Conservation (phyloP, 2,797 vertebrate genomes). For the Danionella dracula region DNA sequence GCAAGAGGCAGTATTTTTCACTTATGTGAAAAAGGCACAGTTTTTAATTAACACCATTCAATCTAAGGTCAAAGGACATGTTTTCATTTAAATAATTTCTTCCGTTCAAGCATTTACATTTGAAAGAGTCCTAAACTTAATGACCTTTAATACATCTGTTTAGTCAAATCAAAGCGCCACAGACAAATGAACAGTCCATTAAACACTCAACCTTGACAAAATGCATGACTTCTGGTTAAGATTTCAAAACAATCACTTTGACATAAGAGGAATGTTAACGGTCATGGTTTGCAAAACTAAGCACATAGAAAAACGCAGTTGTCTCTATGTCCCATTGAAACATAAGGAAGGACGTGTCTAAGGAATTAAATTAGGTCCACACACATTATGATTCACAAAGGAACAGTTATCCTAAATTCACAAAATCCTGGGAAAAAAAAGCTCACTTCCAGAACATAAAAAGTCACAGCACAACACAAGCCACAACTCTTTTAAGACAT, state of each 20-base stretch:
- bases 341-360: neutral
- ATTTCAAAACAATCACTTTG: too few species aligned
- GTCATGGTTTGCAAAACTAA: neutral
- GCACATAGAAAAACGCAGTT: neutral
- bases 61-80: neutral
- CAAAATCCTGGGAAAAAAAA: slow-evolving; percentile 2
- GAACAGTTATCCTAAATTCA: slow-evolving; percentile 2
- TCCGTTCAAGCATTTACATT: neutral
- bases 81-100: neutral
- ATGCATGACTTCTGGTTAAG: too few species aligned
- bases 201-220: too few species aligned
- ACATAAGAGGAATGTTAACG: neutral
- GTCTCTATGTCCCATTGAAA: neutral
- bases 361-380: neutral
- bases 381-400: too few species aligned
- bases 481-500: neutral
- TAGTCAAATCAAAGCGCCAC: too few species aligned
- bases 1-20: neutral
- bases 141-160: too few species aligned
- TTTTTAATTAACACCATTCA: neutral
- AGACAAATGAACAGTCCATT: too few species aligned
- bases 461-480: neutral
- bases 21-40: slow-evolving; percentile 17
- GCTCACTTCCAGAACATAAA: neutral
- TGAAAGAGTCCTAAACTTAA: neutral